phyloP scores from a whole-genome alignment of 2,113 vertebrate genomes.

The Serilophus lunatus region DNA sequence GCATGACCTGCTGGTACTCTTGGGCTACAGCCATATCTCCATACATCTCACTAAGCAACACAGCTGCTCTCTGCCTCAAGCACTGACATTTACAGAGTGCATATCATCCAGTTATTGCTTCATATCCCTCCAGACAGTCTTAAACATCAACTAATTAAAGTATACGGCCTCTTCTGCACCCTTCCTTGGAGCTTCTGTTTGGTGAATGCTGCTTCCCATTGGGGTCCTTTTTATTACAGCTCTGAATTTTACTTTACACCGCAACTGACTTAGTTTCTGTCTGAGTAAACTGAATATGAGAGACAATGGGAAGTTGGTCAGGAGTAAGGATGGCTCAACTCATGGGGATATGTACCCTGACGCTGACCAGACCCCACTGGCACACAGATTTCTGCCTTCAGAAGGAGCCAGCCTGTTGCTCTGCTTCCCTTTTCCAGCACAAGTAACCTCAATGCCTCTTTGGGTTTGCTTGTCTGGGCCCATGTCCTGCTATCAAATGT shows the following conservation, averaged over 20 bases:
- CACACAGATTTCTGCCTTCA: neutral
- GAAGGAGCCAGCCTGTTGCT: neutral
- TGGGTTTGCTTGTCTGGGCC: neutral
- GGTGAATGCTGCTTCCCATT: neutral
- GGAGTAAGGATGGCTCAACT: neutral
- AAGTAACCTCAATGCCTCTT: neutral
- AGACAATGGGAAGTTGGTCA: neutral
- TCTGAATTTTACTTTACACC: neutral
- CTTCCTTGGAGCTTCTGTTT: neutral
- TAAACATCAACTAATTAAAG: slow-evolving; percentile 23
- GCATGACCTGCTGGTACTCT: neutral
- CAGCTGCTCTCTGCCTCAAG: neutral
- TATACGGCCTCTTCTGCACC: neutral
- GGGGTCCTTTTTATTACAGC: neutral
- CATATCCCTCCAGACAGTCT: neutral
- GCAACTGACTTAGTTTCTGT: neutral
- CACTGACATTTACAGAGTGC: neutral
- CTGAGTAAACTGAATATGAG: neutral
- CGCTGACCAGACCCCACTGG: neutral
- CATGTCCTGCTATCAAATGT: neutral
- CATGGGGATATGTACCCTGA: neutral
- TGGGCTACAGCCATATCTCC: neutral
- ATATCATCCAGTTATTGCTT: neutral
- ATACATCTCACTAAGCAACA: neutral
- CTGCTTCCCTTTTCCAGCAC: neutral